Evolutionary conservation across 2,113 vertebrate genomes (phyloP), one percentile per base, ranked within the genome.

Genomic region (Coryphaenoides rupestris): DNA sequence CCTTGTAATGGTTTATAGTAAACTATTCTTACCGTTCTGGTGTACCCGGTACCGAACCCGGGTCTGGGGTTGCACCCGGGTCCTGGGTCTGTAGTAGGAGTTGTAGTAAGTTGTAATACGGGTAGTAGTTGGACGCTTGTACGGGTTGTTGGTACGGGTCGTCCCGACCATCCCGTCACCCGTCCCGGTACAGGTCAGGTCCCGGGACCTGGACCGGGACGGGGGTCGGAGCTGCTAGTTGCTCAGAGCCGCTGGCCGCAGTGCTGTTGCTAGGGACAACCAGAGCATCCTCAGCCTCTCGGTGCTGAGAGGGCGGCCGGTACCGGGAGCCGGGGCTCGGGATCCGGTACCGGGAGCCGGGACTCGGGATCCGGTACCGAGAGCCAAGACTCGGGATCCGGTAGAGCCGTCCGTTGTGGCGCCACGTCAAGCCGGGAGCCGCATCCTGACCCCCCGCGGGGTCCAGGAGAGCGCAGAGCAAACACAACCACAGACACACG

Each of bases 101-200:
- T 97, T 93, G 58, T 95, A 93, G 86, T 96, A 94, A n/a, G 83
- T 98, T 98, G 78, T 98, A 95, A 1, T 97, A 95, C 0, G 94
- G 94, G 53, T 97, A 92, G 75, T 95, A 93, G 68, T 95, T 92
- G 1, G 90, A 75, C 22, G 90, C 86, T 98, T 98, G 88, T 96
- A 96, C 0, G 94, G 93, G 66, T 94, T 91, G 33, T 94, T 91
- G n/a, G 74, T 94, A 95, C 0, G 95, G 93, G 53, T 96, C 95
- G 60, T 98, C 95, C 28, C 93, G 22, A 88, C 88, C 95, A 98
- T 98, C 81, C 66, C 63, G 60, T 98, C 94, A 54, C 90, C 88
- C 13, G 76, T 79, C 60, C 67, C n/a, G n/a, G n/a, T n/a, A n/a
- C n/a, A n/a, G n/a, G n/a, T n/a, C n/a, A n/a, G n/a, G n/a, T n/a